Conservation (phyloP, 2,888 invertebrate genomes). For the Macrophya alboannulata region DNA sequence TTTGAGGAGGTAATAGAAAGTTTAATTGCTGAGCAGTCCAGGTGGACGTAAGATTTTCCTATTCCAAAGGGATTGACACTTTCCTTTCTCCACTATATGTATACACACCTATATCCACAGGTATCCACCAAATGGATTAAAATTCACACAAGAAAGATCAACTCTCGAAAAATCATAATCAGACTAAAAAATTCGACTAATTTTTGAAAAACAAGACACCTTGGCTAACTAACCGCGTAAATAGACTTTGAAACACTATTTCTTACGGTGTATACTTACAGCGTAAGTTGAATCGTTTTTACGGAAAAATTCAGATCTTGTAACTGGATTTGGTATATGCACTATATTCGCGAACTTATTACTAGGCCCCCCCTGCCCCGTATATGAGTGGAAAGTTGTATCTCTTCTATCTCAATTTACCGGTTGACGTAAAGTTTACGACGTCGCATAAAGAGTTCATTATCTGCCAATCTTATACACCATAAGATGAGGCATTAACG, state of each 20-base stretch:
- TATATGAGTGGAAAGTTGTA: slow-evolving; percentile 48
- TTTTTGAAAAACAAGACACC: not conserved
- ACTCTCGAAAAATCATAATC: not conserved
- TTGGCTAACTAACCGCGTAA: no score
- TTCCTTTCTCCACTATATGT: not conserved
- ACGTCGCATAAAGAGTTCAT: slow-evolving; percentile 50
- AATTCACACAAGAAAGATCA: not conserved
- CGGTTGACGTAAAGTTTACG: slow-evolving; percentile 54
- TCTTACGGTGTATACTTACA: not conserved
- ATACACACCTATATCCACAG: no score
- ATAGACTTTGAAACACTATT: not conserved
- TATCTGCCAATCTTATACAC: slow-evolving; percentile 44
- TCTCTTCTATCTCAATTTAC: slow-evolving; percentile 46
- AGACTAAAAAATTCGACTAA: not conserved
- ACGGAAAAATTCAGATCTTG: slow-evolving; percentile 6
- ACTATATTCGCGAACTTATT: slow-evolving; percentile 6
- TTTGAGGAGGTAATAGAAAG: slow-evolving; percentile 39
- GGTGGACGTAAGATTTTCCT: not conserved
- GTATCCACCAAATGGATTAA: no score
- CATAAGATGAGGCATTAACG: slow-evolving; percentile 48
- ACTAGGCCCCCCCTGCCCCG: slow-evolving; percentile 8
- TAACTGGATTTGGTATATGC: not conserved
- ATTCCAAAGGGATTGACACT: slow-evolving; percentile 12
- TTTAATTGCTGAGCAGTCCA: slow-evolving; percentile 6
- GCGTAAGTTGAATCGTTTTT: not conserved